Base-by-base conservation (phyloP, 1,140 invertebrate genomes). In the Magallana gigas region DNA sequence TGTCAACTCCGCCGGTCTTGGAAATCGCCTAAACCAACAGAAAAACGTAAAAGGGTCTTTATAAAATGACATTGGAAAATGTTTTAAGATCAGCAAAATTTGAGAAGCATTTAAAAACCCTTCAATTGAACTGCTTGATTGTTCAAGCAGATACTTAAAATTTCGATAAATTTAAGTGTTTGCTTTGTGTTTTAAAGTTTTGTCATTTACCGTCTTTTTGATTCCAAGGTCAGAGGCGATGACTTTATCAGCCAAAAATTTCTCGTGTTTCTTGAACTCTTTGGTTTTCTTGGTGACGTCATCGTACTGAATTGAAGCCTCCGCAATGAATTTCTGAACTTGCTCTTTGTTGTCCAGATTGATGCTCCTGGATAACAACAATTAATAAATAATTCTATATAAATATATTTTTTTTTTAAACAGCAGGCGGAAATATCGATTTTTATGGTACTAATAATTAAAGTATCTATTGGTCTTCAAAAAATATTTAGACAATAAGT, bases 251-350 rank as follows among this genome's bases (percentile, higher is more conserved):
- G 68, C 68, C 68, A 76, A 29, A 8, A 76, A 36, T 76, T 76
- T 76, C 68, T 76, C 68, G 68, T 76, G 68, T 29, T 76, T 76
- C 23, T 76, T 36, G 68, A 76, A 76, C 23, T 76, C 68, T 76
- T 76, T 76, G 14, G 68, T 76, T 76, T 76, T 76, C 68, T 76
- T 76, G 23, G 68, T 76, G 68, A 76, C 68, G 68, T 76, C 68
- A 76, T 76, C 68, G 36, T 76, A 76, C 23, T 76, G 68, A 8
- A 29, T 76, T 0, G 68, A 18, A 9, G 68, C 68, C 68, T 76
- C 68, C 4, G 23, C 23, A 3, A 76, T 76, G 68, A 76, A 76
- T 12, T 29, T 7, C 9, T 76, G 23, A 12, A 76, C 23, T 12
- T 76, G 68, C 4, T 36, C 23, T 29, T 76, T 29, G 14, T 76